A percentile compares a stretch with the other conserved stretches of the same genome.
Conservation (phyloP, 2,888 invertebrate genomes). For the Torymus tubicola region DNA sequence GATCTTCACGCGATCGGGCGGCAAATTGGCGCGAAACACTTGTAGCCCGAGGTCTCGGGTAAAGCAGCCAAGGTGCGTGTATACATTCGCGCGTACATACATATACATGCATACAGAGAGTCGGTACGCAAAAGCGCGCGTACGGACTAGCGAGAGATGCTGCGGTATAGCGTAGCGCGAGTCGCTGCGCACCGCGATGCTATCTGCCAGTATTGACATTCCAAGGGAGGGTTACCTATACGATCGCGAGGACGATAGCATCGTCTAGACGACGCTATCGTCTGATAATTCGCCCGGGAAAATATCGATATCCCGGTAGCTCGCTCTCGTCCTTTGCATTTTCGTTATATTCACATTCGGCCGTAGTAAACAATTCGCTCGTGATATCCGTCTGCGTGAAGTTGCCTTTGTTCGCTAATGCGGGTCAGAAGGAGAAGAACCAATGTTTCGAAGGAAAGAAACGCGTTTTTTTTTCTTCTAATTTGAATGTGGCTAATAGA, state of each 20-base stretch:
- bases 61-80: background rate
- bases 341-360: conserved; percentile 17
- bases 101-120: too few species aligned
- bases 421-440: too few species aligned
- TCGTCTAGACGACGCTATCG: conserved; percentile 59
- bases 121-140: too few species aligned
- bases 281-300: conserved; percentile 43
- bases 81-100: too few species aligned
- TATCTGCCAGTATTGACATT: conserved; percentile 58
- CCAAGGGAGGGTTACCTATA: conserved; percentile 53
- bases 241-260: conserved; percentile 52
- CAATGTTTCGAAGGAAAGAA: too few species aligned
- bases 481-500: too few species aligned
- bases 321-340: conserved; percentile 45
- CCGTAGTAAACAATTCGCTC: background rate
- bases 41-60: conserved; percentile 1
- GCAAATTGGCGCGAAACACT: background rate
- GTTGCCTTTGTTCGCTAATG: background rate
- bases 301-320: conserved; percentile 35
- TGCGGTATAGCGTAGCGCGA: background rate
- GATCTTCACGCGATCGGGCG: background rate
- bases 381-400: background rate
- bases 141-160: conserved; percentile 22
- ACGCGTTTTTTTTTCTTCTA: too few species aligned
- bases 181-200: conserved; percentile 26